These are phyloP conservation scores for pig (Sus scrofa) DNA, from an alignment of 2,113 vertebrate genomes.

Conservation along the genomic window T2T-Sscrofa CM000814.6:98381001-98381500, in stretches of 20 bases:
- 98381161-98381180: slow-evolving; percentile 24
- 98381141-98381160: not conserved
- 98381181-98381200: not conserved
- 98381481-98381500: slow-evolving; percentile 40
- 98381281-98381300: not conserved
- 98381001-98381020: not conserved
- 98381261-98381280: not conserved
- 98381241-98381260: not conserved
- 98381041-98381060: not conserved
- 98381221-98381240: slow-evolving; percentile 41
- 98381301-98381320: too few relatives aligned
- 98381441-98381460: not conserved
- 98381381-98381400: not conserved
- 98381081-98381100: slow-evolving; percentile 42
- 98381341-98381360: not conserved
- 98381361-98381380: not conserved
- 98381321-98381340: not conserved
- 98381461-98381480: slow-evolving; percentile 36
- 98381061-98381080: not conserved
- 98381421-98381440: not conserved
- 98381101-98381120: not conserved
- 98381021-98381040: not conserved
- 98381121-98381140: not conserved
- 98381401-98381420: not conserved
- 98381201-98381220: not conserved